Evolutionary conservation across 2,113 vertebrate genomes (phyloP).

Genomic region (Hystrix cristata): DNA sequence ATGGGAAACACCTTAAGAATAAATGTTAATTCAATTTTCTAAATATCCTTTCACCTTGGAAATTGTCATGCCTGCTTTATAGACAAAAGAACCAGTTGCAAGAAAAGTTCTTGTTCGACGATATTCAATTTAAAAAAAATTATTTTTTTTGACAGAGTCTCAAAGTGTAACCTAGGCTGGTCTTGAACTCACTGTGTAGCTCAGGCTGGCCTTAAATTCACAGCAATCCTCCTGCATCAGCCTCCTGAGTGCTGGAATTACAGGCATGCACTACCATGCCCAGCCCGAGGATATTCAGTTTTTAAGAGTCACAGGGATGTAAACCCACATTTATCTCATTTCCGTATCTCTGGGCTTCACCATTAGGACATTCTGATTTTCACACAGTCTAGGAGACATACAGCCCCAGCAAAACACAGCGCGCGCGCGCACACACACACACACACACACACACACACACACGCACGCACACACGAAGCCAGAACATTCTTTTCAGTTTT

Average conservation of each 20-base stretch:
- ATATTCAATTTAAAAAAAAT: not conserved
- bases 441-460: not conserved
- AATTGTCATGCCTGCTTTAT: not conserved
- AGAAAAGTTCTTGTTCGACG: not conserved
- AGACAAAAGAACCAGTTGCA: not conserved
- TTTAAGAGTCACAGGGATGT: not conserved
- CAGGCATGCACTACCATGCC: too few relatives aligned
- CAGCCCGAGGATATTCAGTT: not conserved
- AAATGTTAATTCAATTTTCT: not conserved
- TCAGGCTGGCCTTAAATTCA: not conserved
- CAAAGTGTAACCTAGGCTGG: not conserved
- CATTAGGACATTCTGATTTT: slow-evolving; percentile 13
- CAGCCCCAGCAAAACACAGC: not conserved
- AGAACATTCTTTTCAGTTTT: slow-evolving; percentile 63
- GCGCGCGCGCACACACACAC: not conserved
- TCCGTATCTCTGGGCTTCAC: not conserved
- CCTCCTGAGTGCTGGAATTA: too few relatives aligned
- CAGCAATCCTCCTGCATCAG: not conserved
- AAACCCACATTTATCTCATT: not conserved
- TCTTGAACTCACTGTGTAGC: not conserved
- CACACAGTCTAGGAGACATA: not conserved
- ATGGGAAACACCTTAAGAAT: not conserved
- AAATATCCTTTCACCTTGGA: slow-evolving; percentile 6
- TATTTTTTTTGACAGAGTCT: not conserved
- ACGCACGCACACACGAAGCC: not conserved